Conservation (phyloP, 2,113 vertebrate genomes). For the Rhizomys pruinosus region DNA sequence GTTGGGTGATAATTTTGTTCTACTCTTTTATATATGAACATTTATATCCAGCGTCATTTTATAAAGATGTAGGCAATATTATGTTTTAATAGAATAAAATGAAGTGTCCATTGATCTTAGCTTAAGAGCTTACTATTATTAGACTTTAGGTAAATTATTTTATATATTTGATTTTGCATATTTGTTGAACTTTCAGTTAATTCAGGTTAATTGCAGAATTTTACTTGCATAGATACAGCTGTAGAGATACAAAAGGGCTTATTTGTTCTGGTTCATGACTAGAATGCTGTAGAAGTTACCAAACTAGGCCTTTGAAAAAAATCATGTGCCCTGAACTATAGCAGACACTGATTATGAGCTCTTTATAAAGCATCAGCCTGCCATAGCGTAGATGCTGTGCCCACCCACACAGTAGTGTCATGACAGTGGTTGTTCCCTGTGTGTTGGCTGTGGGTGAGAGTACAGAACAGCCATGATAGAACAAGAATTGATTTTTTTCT, state of each 20-base stretch:
- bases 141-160: constrained; percentile 18
- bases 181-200: constrained; percentile 55
- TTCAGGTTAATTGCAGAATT: constrained; percentile 48
- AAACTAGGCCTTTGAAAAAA: constrained; percentile 53
- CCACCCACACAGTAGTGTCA: neutral
- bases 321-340: constrained; percentile 15
- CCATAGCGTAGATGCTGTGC: neutral
- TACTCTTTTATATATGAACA: constrained; percentile 18
- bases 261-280: constrained; percentile 36
- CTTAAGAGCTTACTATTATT: constrained; percentile 52
- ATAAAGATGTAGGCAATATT: neutral
- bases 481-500: constrained; percentile 1
- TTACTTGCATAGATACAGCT: constrained; percentile 36
- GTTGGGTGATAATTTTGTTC: constrained; percentile 41
- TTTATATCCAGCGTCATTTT: constrained; percentile 32
- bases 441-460: neutral
- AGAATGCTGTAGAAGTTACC: constrained; percentile 44
- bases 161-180: constrained; percentile 30
- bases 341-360: constrained; percentile 1
- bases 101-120: constrained; percentile 42
- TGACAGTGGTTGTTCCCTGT: neutral
- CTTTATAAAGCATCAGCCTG: neutral
- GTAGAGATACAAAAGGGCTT: neutral
- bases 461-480: neutral
- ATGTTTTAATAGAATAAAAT: constrained; percentile 47